phyloP scores from a whole-genome alignment of 64 coral and sea anemone species.

The Porites australiensis region DNA sequence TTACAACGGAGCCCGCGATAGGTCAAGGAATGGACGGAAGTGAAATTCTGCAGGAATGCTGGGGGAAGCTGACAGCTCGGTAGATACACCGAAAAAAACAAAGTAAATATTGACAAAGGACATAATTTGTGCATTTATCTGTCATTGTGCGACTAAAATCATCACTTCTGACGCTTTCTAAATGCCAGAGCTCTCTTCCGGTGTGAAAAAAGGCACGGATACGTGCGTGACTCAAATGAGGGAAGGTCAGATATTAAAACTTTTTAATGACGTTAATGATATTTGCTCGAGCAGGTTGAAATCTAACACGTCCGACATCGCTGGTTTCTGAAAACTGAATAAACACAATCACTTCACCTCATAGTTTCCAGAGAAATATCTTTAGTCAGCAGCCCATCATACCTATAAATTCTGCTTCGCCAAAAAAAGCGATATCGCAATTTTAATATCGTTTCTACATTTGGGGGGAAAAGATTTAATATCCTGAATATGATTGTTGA shows the following conservation, averaged over 20 bases:
- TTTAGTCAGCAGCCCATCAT: too few species aligned
- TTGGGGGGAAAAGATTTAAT: too few species aligned
- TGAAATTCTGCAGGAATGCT: not conserved
- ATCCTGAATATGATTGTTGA: too few species aligned
- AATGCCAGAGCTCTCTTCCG: not conserved
- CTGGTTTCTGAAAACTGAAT: too few species aligned
- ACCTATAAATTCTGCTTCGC: too few species aligned
- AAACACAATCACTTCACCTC: not conserved
- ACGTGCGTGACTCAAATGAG: not conserved
- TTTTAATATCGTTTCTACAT: too few species aligned
- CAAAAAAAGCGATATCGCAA: too few species aligned
- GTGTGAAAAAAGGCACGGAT: not conserved
- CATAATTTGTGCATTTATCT: too few species aligned
- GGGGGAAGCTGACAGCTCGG: too few species aligned
- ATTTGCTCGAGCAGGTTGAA: not conserved
- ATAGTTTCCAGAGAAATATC: not conserved
- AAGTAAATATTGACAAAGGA: too few species aligned
- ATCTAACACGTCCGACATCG: not conserved
- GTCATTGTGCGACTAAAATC: too few species aligned
- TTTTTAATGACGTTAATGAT: not conserved
- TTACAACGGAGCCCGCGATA: conserved; percentile 30
- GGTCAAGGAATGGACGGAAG: not conserved
- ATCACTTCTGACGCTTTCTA: too few species aligned
- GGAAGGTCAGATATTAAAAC: not conserved
- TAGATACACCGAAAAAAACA: not conserved